Conservation (phyloP, 1,140 invertebrate genomes). For the Lucilia sericata region DNA sequence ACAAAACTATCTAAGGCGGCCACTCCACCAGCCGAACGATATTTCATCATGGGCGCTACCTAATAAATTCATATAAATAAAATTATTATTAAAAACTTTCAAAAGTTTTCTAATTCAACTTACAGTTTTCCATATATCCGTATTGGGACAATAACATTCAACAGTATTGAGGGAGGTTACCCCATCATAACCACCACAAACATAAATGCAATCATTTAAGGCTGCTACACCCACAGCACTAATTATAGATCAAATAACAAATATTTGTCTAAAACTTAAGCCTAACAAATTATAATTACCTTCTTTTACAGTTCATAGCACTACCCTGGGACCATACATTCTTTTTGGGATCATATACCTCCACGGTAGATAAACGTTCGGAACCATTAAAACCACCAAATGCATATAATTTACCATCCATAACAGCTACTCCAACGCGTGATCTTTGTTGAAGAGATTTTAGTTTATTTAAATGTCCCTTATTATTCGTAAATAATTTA, state of each 20-base stretch:
- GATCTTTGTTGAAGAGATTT: constrained; percentile 68
- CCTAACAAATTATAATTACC: constrained; percentile 36
- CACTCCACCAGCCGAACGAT: constrained; percentile 89
- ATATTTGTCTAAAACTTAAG: constrained; percentile 46
- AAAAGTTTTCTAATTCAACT: constrained; percentile 49
- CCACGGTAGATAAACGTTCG: constrained; percentile 87
- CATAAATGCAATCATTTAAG: constrained; percentile 83
- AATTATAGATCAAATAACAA: constrained; percentile 57
- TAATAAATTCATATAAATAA: constrained; percentile 54
- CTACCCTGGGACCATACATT: constrained; percentile 84
- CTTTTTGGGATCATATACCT: constrained; percentile 83
- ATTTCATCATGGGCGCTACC: constrained; percentile 86
- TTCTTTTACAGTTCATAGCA: constrained; percentile 86
- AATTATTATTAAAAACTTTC: background rate
- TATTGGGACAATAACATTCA: constrained; percentile 84
- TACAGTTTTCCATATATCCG: constrained; percentile 79
- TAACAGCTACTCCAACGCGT: constrained; percentile 86
- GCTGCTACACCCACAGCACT: constrained; percentile 88
- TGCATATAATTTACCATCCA: constrained; percentile 80
- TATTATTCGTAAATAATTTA: constrained; percentile 45
- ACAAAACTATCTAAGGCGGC: constrained; percentile 80
- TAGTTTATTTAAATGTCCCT: background rate
- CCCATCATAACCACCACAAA: constrained; percentile 92
- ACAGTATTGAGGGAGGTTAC: constrained; percentile 87
- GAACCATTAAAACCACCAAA: constrained; percentile 86